These are phyloP conservation scores for Aeoliscus strigatus DNA, from an alignment of 2,797 vertebrate genomes.

Conservation along the genomic window DNA sequence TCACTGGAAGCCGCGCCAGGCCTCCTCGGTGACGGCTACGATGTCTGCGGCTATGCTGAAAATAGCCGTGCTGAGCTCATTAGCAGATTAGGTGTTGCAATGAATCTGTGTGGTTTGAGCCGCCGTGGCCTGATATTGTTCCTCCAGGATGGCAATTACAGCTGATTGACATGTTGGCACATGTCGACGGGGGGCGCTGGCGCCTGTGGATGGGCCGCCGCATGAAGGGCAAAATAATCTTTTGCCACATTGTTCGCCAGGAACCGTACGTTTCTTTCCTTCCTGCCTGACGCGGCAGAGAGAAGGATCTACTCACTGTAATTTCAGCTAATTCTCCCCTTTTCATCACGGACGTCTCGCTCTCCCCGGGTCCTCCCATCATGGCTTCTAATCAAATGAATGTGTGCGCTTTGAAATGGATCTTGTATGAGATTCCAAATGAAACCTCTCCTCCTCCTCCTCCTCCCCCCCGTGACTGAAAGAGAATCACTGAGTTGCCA, in stretches of 20 bases:
- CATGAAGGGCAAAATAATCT: conserved; percentile 82
- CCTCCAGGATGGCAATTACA: conserved; percentile 88
- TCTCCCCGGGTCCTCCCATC: conserved; percentile 46
- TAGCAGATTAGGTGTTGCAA: conserved; percentile 89
- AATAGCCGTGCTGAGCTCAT: conserved; percentile 86
- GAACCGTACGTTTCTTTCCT: conserved; percentile 19
- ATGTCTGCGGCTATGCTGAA: conserved; percentile 73
- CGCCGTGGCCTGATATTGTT: conserved; percentile 78
- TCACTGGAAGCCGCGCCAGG: conserved; percentile 73
- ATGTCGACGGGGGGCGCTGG: conserved; percentile 70
- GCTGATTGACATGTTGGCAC: conserved; percentile 90
- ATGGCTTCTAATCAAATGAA: conserved; percentile 69
- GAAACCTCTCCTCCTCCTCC: no score
- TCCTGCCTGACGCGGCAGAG: conserved; percentile 33
- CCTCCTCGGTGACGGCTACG: conserved; percentile 46
- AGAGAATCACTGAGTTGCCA: conserved; percentile 48
- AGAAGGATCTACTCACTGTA: conserved; percentile 36
- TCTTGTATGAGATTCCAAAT: conserved; percentile 50
- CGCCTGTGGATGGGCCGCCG: conserved; percentile 70
- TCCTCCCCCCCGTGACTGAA: conserved; percentile 45
- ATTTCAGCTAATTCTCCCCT: conserved; percentile 43
- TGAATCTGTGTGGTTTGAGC: conserved; percentile 81
- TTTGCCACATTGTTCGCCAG: no score
- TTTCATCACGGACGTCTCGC: conserved; percentile 51
- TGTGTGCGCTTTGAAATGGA: conserved; percentile 59